phyloP scores from a whole-genome alignment of 2,113 vertebrate species.

The Lonchura striata region DNA sequence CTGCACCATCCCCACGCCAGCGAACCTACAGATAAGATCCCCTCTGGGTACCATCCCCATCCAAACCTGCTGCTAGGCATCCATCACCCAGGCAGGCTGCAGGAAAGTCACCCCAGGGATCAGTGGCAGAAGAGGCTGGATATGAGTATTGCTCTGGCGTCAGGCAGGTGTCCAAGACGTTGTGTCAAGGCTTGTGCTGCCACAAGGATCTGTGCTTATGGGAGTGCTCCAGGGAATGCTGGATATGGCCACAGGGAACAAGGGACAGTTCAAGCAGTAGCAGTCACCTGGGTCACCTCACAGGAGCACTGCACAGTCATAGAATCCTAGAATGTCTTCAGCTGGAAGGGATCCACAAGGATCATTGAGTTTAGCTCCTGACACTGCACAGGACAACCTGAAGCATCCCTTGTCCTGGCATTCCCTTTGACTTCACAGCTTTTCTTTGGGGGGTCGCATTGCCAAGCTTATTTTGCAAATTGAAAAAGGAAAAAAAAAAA shows the following conservation, averaged over 20 bases:
- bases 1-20: neutral
- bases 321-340: neutral
- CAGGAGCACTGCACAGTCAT: neutral
- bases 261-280: rapidly evolving
- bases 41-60: neutral
- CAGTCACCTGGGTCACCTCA: neutral
- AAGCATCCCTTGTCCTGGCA: neutral
- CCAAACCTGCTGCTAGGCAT: rapidly evolving
- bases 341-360: neutral
- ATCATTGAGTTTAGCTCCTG: neutral
- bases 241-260: rapidly evolving
- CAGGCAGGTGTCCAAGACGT: rapidly evolving
- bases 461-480: neutral
- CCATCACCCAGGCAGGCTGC: neutral
- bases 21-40: neutral
- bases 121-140: neutral
- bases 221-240: neutral
- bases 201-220: neutral
- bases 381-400: neutral
- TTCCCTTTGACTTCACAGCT: neutral
- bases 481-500: too few species aligned
- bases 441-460: neutral
- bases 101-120: neutral
- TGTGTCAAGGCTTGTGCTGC: rapidly evolving
- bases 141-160: neutral